A percentile compares a stretch with the other conserved stretches of the same genome.
Evolutionary conservation across 1,140 invertebrate genomes (phyloP).

Genomic region (Ceratina calcarata): DNA sequence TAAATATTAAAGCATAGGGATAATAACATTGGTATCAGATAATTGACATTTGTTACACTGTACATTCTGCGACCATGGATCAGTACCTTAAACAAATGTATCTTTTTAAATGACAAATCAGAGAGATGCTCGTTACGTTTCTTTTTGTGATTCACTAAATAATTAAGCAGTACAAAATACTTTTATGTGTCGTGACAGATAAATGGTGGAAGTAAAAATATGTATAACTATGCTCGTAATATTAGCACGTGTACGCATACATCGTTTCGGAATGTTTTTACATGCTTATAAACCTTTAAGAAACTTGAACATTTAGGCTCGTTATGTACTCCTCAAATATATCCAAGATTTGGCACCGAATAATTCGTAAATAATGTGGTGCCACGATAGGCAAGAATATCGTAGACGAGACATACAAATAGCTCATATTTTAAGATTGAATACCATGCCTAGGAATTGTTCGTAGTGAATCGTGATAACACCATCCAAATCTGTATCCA

Average conservation of each 20-base stretch:
- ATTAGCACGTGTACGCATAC: background rate
- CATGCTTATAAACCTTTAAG: background rate
- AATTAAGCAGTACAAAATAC: background rate
- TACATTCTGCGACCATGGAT: background rate
- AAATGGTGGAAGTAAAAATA: background rate
- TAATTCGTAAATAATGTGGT: slow-evolving; percentile 5
- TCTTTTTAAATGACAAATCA: background rate
- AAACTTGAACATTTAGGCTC: background rate
- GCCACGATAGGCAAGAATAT: slow-evolving; percentile 18
- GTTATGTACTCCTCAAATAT: background rate
- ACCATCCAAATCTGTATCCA: slow-evolving; percentile 96
- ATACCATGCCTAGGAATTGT: slow-evolving; percentile 90
- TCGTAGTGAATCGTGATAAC: slow-evolving; percentile 85
- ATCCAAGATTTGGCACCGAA: slow-evolving; percentile 8
- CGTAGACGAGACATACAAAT: background rate
- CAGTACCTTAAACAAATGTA: background rate
- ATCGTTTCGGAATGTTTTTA: slow-evolving; percentile 18
- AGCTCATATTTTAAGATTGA: slow-evolving; percentile 91
- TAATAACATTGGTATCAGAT: background rate
- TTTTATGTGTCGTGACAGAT: background rate
- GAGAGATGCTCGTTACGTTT: background rate
- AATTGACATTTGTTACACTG: slow-evolving; percentile 19
- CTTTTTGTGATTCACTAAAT: background rate
- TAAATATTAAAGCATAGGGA: background rate
- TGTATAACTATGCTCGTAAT: background rate